Evolutionary conservation across 2,113 vertebrate species (phyloP), one percentile per base, ranked within the genome.

Genomic region (Larimichthys crocea): DNA sequence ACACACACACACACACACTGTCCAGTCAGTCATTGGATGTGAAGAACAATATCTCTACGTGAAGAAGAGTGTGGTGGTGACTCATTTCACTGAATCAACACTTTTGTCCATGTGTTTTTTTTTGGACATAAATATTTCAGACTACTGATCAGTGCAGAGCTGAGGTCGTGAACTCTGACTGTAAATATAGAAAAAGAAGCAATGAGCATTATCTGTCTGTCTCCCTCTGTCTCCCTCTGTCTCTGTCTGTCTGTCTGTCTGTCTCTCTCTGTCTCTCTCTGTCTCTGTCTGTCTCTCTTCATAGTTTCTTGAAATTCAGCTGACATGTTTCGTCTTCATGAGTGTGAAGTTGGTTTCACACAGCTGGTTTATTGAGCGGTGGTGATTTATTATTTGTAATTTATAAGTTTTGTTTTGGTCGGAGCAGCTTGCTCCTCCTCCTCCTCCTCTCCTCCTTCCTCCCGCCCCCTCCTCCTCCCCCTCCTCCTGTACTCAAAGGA

Each of bases 121-220:
- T 78, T 74, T 79, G 62, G 76, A 86, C 77, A 82, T 20, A 35
- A 87, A 84, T 67, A 42, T 80, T 35, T 72, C 63, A 83, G 85
- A 93, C 91, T 94, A 90, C 92, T 91, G 89, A 92, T 89, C 49
- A 73, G 59, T 85, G 74, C 74, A 72, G 62, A 81, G 24, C 48
- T 56, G 26, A 61, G 26, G 57, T 35, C 71, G 56, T 77, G 31
- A 73, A 26, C 49, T 55, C 69, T 76, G n/a, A 88, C 81, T 92
- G 81, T 92, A 88, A 63, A 85, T 88, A 82, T 82, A 80, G 80
- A 81, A 46, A 46, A 70, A 85, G 78, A 79, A 85, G 72, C 68
- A 86, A 79, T 77, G 64, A 67, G 48, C 42, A 63, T 78, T 61
- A 66, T 64, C 19, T 26, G 1, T 70, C 68, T 75, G 49, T 63